Base-by-base conservation (phyloP, 2,888 invertebrate genomes). In the Thyatira batis region DNA sequence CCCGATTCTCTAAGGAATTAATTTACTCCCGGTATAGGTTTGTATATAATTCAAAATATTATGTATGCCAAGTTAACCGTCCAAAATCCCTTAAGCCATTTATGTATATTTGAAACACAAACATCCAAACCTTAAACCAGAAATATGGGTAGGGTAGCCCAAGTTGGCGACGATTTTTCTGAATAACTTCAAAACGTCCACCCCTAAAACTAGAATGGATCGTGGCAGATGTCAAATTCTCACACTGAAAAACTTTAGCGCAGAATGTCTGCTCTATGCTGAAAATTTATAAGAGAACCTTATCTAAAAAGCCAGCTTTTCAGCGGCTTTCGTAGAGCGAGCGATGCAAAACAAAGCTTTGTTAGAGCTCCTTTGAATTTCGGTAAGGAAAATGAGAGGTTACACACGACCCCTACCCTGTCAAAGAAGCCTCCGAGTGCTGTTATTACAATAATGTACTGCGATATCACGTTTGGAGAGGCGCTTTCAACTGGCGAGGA, bases 341-440 rank as follows among this genome's bases (percentile, higher is more conserved):
- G 85, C 86, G 85, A 89, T 87, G 90, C 88, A 89, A 90, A 91
- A 90, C 89, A 91, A 91, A 89, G 90, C 90, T 89, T 91, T 90
- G 90, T 87, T 85, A 80, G 82, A 80, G 80, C 85, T 85, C 85
- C 90, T 92, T 91, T 92, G 89, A 90, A 90, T 89, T 92, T 92
- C 71, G 89, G 89, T 84, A 84, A 85, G 87, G 90, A 90, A 90
- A 90, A 91, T 89, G 88, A 89, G 87, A 86, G 89, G 89, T 87
- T 89, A 87, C 87, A 87, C 84, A 86, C 83, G 81, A 77, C 76
- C 80, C 74, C 69, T 74, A 69, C 73, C 70, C 79, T 80, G 80
- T 90, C 90, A 91, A 89, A 91, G 89, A 83, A 86, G 79, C 79
- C 73, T 70, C 76, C 71, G 81, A 85, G 87, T 86, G 78, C 80